Conservation (phyloP, 2,888 invertebrate species). For the Tipula lateralis region DNA sequence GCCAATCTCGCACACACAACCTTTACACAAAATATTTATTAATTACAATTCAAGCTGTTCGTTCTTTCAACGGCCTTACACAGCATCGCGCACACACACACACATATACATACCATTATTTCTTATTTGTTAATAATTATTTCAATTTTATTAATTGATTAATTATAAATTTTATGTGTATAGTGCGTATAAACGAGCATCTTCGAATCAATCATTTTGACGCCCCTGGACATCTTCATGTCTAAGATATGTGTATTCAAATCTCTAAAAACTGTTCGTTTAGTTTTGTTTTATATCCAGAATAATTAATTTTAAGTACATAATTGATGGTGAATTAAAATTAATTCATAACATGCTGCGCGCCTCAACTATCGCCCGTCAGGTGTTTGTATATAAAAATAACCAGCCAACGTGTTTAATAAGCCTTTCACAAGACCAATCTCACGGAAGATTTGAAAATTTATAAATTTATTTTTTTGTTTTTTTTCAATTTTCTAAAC, state of each 20-base stretch:
- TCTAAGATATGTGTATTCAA: not conserved
- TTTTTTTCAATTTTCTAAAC: not conserved
- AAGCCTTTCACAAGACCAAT: constrained; percentile 5
- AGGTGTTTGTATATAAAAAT: not conserved
- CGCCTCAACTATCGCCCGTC: not conserved
- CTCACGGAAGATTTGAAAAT: not conserved
- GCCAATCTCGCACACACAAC: not conserved
- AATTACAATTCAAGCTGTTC: not conserved
- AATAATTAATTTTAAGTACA: constrained; percentile 13
- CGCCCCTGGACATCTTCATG: constrained; percentile 24
- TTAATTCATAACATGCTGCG: not conserved
- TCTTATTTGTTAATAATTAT: not conserved
- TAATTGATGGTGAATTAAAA: not conserved
- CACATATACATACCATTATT: not conserved
- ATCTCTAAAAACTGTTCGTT: not conserved
- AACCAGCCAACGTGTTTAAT: not conserved
- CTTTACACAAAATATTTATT: not conserved
- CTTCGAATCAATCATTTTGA: constrained; percentile 19
- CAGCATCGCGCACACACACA: not conserved
- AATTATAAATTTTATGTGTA: not conserved
- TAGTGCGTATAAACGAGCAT: not conserved
- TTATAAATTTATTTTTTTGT: not conserved
- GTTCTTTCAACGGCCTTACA: not conserved
- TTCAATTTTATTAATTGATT: constrained; percentile 19
- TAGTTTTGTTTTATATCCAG: not conserved